phyloP scores from a whole-genome alignment of 2,113 vertebrate species.

The Nyctereutes procyonoides region DNA sequence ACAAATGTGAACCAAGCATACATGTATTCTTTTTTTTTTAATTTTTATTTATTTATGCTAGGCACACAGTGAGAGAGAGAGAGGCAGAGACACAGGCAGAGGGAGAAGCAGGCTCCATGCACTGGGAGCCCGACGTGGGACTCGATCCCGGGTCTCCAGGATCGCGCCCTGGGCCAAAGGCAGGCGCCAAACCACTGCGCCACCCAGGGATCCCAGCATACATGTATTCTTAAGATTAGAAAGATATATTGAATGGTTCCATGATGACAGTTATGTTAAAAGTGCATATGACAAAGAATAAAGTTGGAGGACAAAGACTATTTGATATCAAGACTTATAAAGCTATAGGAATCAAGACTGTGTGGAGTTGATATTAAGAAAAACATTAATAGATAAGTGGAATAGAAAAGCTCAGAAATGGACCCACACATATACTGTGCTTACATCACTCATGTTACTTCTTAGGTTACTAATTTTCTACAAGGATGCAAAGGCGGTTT shows the following conservation, averaged over 20 bases:
- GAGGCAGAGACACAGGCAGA: too few species aligned
- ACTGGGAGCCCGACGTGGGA: too few species aligned
- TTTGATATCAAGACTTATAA: background rate
- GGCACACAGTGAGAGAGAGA: too few species aligned
- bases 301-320: background rate
- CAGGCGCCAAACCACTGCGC: too few species aligned
- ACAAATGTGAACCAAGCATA: background rate
- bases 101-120: too few species aligned
- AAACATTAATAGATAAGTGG: background rate
- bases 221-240: background rate
- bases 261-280: background rate
- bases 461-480: background rate
- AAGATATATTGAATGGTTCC: background rate
- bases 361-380: background rate
- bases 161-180: too few species aligned
- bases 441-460: too few species aligned
- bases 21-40: background rate
- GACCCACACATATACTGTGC: background rate
- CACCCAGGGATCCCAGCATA: too few species aligned
- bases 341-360: background rate
- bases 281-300: background rate
- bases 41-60: too few species aligned
- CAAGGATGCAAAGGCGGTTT: background rate
- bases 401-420: background rate
- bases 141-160: too few species aligned